A percentile compares a stretch with the other conserved stretches of the same genome.
These are phyloP conservation scores for Brachypodius melanocephalos DNA, from an alignment of 2,113 vertebrate genomes.

Conservation along the genomic window DNA sequence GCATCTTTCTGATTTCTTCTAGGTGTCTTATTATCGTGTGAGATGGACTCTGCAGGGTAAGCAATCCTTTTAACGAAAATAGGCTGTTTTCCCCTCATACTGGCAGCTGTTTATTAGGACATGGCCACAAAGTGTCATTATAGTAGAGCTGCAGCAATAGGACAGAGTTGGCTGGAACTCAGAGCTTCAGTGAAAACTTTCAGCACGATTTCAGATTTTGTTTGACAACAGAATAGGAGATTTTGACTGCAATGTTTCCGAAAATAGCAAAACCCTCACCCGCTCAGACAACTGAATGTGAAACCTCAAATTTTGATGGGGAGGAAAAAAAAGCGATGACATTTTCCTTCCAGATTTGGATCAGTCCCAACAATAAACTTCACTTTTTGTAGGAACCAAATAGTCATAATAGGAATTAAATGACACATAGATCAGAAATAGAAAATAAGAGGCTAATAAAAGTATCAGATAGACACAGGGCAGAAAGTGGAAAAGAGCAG, in stretches of 20 bases:
- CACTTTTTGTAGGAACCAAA: neutral
- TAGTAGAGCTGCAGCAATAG: neutral
- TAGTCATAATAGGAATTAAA: conserved; percentile 2
- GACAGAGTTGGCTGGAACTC: neutral
- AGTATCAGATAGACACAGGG: neutral
- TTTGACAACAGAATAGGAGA: neutral
- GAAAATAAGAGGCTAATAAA: neutral
- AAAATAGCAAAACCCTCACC: neutral
- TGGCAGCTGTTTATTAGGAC: neutral
- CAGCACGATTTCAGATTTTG: neutral
- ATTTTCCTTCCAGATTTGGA: conserved; percentile 16
- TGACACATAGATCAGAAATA: neutral
- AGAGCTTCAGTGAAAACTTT: neutral
- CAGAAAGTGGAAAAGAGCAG: neutral
- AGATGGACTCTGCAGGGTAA: neutral
- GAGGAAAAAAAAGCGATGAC: neutral
- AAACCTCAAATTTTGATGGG: conserved; percentile 1
- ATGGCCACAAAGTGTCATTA: neutral
- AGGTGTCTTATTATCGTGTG: neutral
- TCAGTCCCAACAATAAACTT: neutral
- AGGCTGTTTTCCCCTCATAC: neutral
- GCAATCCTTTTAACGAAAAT: neutral
- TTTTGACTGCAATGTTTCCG: conserved; percentile 4
- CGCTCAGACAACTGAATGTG: neutral
- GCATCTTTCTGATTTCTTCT: neutral